Conservation (phyloP, 2,888 invertebrate genomes). For the Noctua comes region DNA sequence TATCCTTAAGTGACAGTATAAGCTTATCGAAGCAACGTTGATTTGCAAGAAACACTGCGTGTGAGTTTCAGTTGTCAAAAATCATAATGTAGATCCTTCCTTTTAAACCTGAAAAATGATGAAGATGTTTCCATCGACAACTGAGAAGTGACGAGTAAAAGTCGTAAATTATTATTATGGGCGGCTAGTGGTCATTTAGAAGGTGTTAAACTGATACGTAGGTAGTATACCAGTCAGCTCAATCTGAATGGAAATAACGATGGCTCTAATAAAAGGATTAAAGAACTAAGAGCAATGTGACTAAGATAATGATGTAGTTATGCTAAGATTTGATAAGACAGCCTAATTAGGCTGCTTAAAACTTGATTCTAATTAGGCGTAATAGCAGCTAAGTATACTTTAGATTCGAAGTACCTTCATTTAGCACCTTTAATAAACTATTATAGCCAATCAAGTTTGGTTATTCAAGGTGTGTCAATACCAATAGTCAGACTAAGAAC, state of each 20-base stretch:
- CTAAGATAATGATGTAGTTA: not conserved
- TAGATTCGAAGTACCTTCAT: not conserved
- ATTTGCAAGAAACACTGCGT: not conserved
- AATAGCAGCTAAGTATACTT: not conserved
- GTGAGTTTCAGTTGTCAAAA: conserved; percentile 4
- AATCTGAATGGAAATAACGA: not conserved
- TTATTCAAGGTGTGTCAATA: not conserved
- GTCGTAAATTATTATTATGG: not conserved
- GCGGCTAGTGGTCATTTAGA: not conserved
- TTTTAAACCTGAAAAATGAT: not conserved
- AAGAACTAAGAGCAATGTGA: not conserved
- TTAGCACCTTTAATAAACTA: not conserved
- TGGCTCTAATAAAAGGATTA: not conserved
- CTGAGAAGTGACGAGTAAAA: too few relatives aligned
- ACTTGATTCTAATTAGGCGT: not conserved
- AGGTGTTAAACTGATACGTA: not conserved
- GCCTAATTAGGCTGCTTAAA: too few relatives aligned
- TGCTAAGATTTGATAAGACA: conserved; percentile 12
- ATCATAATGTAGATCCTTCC: not conserved
- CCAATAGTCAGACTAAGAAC: conserved; percentile 6
- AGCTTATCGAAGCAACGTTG: too few relatives aligned
- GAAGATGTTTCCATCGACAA: not conserved
- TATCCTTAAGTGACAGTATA: too few relatives aligned
- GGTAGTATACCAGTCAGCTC: not conserved
- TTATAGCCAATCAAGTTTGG: not conserved